A percentile compares a stretch with the other conserved stretches of the same genome.
Evolutionary conservation across 2,113 vertebrate genomes (phyloP).

Genomic region (Toxostoma redivivum): DNA sequence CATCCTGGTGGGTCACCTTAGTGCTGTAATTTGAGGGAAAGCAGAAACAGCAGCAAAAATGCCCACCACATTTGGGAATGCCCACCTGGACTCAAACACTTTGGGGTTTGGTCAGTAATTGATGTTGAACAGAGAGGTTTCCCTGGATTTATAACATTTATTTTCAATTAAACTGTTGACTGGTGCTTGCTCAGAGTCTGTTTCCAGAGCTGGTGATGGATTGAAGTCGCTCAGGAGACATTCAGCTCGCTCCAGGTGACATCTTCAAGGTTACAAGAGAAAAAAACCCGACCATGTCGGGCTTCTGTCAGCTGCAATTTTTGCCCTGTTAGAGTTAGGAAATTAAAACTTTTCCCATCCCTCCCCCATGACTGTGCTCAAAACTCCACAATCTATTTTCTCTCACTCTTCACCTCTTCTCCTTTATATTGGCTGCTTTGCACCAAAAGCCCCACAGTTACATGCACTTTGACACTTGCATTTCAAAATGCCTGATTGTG

Average conservation of each 20-base stretch:
- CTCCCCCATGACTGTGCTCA: slow-evolving; percentile 17
- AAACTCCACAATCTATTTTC: slow-evolving; percentile 42
- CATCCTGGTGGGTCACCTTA: not conserved
- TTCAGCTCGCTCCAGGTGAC: not conserved
- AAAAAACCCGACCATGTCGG: fast-evolving
- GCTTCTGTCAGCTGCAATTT: not conserved
- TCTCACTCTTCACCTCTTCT: slow-evolving; percentile 50
- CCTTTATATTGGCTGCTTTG: slow-evolving; percentile 39
- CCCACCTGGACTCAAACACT: not conserved
- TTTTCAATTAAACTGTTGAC: slow-evolving; percentile 44
- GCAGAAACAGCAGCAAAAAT: not conserved
- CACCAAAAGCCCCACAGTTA: slow-evolving; percentile 41
- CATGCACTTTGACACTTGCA: slow-evolving; percentile 59
- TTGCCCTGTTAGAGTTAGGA: not conserved
- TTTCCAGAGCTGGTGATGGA: not conserved
- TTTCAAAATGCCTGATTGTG: slow-evolving; percentile 46
- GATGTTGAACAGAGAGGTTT: not conserved
- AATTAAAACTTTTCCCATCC: slow-evolving; percentile 15
- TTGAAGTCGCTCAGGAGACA: not conserved
- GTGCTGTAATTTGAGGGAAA: not conserved
- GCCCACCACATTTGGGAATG: not conserved
- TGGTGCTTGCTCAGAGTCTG: slow-evolving; percentile 3
- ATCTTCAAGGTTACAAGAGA: slow-evolving; percentile 17
- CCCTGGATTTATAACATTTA: slow-evolving; percentile 11
- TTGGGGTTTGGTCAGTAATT: not conserved